Evolutionary conservation across 2,113 vertebrate species (phyloP).

Genomic region (Falcunculus frontatus): DNA sequence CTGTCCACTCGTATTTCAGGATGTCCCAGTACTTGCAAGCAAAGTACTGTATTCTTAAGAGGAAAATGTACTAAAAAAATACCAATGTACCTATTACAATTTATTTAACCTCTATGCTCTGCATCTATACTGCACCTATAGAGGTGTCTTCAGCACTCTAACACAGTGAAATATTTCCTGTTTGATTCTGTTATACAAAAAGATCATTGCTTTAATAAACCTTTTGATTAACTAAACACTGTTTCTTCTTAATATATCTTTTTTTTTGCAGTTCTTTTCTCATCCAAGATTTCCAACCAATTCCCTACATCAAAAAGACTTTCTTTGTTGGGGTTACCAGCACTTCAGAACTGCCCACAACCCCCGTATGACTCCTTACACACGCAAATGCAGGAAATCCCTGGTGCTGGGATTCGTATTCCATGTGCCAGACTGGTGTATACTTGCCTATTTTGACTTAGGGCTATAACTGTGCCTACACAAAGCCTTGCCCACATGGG

Average conservation of each 20-base stretch:
- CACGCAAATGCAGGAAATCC: not conserved
- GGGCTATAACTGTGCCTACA: not conserved
- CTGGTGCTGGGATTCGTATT: not conserved
- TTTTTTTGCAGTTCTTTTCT: not conserved
- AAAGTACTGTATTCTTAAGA: not conserved
- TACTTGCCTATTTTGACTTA: not conserved
- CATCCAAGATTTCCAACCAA: not conserved
- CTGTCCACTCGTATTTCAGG: not conserved
- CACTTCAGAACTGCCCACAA: not conserved
- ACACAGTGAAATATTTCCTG: not conserved
- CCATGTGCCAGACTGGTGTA: not conserved
- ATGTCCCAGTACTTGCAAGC: not conserved
- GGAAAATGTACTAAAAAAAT: not conserved
- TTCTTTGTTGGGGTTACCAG: not conserved
- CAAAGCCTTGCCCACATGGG: not conserved
- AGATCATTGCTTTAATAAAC: not conserved
- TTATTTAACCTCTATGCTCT: accelerated
- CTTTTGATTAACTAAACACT: not conserved
- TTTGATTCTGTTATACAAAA: not conserved
- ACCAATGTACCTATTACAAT: not conserved
- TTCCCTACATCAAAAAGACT: not conserved
- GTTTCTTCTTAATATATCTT: not conserved
- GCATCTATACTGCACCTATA: not conserved
- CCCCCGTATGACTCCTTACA: not conserved
- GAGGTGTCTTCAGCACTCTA: not conserved